Base-by-base conservation (phyloP, 1,140 invertebrate genomes). In the Sweltsa coloradensis region DNA sequence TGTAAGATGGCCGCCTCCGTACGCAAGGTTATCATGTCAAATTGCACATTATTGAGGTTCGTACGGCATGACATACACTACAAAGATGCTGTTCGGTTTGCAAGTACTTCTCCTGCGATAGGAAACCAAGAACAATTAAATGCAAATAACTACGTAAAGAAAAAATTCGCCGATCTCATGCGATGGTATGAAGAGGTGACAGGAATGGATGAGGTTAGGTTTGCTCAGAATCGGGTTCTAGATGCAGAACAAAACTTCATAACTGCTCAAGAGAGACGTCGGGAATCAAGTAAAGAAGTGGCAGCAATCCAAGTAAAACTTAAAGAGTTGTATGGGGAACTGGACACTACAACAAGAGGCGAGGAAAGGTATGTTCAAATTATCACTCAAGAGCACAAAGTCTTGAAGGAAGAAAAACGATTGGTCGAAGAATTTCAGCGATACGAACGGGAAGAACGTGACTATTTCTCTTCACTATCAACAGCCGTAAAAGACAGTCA, bases 401-500 rank as follows among this genome's bases (percentile, higher is more conserved):
- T 61, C 27, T 47, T 60, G 16, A 60, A 60, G 51, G 53, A 60
- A 47, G 57, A 61, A 43, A 56, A 45, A 29, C 39, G 16, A 39
- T 29, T 57, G 9, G 45, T 34, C 6, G 42, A 50, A 31, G 47
- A 54, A 25, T 57, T 57, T 52, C 49, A 58, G 25, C 41, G 50
- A 9, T 36, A 49, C 19, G 74, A 78, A 56, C 56, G 66, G 22
- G 68, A 71, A 47, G 83, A 86, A 59, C 62, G 81, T 27, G 79
- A 83, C 42, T 61, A 71, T 26, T 86, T 86, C 58, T 65, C 72
- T 2, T 60, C 68, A 1, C 70, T 85, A 50, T 81, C 79, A 1
- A 73, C 75, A 7, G 74, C 78, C 1, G 69, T 85, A 0, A 74
- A 83, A 53, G 70, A 81, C 13, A 79, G 78, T 47, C 83, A 85